Conservation (phyloP, 2,888 invertebrate species). For the Kryphioiulus occultus region DNA sequence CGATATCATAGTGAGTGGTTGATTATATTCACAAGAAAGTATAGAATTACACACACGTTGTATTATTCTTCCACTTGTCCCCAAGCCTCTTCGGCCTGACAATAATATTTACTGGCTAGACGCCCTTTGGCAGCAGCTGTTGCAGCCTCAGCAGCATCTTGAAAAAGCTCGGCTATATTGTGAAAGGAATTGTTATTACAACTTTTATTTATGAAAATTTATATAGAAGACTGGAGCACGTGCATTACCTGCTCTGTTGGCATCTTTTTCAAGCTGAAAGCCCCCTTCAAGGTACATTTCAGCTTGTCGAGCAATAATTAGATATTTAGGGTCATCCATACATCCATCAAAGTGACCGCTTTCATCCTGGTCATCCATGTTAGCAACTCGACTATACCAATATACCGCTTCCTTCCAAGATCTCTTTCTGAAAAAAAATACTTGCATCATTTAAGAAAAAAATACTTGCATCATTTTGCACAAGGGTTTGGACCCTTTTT, state of each 20-base stretch:
- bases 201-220: background rate
- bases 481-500: too few species aligned
- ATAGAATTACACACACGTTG: background rate
- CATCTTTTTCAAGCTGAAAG: constrained; percentile 63
- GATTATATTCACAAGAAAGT: too few species aligned
- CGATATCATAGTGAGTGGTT: too few species aligned
- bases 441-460: background rate
- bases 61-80: constrained; percentile 57
- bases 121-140: constrained; percentile 68
- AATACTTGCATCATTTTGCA: too few species aligned
- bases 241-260: constrained; percentile 62
- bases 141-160: constrained; percentile 67
- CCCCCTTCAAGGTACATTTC: constrained; percentile 65
- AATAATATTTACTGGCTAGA: constrained; percentile 66
- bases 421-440: constrained; percentile 57
- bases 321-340: constrained; percentile 63
- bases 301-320: constrained; percentile 65
- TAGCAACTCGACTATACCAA: constrained; percentile 63
- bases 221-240: background rate
- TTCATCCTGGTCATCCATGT: constrained; percentile 59
- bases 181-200: constrained; percentile 48
- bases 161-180: constrained; percentile 64
- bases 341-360: constrained; percentile 60
- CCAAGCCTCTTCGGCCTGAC: constrained; percentile 65
- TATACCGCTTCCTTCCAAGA: constrained; percentile 63